Percentiles rank a stretch among this genome's conserved stretches.
Evolutionary conservation across 2,888 invertebrate genomes (phyloP).

Genomic region (Timandra comae): DNA sequence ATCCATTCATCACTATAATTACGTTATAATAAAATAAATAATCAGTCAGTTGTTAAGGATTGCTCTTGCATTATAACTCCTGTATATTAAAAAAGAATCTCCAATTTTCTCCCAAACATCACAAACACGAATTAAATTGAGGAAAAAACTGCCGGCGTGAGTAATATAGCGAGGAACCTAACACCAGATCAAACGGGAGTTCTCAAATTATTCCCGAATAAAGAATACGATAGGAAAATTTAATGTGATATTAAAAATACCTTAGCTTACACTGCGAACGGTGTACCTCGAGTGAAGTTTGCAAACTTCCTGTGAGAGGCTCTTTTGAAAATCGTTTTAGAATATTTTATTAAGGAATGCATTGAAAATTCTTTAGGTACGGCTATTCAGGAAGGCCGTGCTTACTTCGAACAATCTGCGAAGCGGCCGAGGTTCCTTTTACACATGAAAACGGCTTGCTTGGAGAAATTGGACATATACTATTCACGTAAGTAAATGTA

Average conservation of each 20-base stretch:
- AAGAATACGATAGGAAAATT: too few relatives aligned
- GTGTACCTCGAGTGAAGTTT: slow-evolving; percentile 7
- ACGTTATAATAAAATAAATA: too few relatives aligned
- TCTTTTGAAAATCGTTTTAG: slow-evolving; percentile 29
- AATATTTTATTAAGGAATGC: slow-evolving; percentile 34
- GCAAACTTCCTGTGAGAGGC: slow-evolving; percentile 15
- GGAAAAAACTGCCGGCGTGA: too few relatives aligned
- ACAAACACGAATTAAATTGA: too few relatives aligned
- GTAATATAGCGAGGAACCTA: too few relatives aligned
- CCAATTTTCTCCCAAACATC: too few relatives aligned
- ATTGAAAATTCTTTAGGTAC: slow-evolving; percentile 66
- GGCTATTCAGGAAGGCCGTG: slow-evolving; percentile 82
- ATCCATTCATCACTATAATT: too few relatives aligned
- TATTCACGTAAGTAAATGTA: slow-evolving; percentile 81
- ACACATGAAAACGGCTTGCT: slow-evolving; percentile 82
- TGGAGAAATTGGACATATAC: slow-evolving; percentile 84
- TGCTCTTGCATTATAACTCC: too few relatives aligned
- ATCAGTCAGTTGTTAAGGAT: too few relatives aligned
- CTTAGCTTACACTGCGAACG: slow-evolving; percentile 1
- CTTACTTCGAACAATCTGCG: slow-evolving; percentile 85
- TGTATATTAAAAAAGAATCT: too few relatives aligned
- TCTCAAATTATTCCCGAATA: too few relatives aligned
- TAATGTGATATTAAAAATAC: slow-evolving; percentile 6
- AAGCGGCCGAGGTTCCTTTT: slow-evolving; percentile 82
- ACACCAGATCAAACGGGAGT: too few relatives aligned